These are phyloP conservation scores for Drosophila neocordata DNA, from an alignment of 1,140 invertebrate species.

Conservation along the genomic window DNA sequence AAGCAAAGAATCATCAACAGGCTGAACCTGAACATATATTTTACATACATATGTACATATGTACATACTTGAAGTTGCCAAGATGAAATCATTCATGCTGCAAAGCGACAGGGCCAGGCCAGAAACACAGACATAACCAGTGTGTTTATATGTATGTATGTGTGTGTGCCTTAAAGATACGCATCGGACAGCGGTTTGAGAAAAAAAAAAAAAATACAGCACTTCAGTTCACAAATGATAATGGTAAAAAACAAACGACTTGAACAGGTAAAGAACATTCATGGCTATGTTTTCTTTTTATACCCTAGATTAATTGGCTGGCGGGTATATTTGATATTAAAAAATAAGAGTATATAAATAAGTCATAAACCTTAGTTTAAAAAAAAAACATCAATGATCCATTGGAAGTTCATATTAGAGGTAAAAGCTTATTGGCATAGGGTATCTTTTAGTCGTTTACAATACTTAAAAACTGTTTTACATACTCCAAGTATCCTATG, in stretches of 20 bases:
- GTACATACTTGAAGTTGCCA: slow-evolving; percentile 46
- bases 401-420: no score
- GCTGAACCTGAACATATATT: slow-evolving; percentile 25
- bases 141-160: slow-evolving; percentile 16
- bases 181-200: slow-evolving; percentile 40
- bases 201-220: slow-evolving; percentile 5
- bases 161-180: slow-evolving; percentile 54
- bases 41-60: neutral
- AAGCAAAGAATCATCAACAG: slow-evolving; percentile 3
- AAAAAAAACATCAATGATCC: no score
- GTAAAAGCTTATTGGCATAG: neutral
- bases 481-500: neutral
- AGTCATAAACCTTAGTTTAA: no score
- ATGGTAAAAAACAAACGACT: slow-evolving; percentile 57
- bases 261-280: slow-evolving; percentile 69
- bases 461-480: neutral
- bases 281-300: slow-evolving; percentile 42
- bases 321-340: slow-evolving; percentile 3
- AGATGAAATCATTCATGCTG: slow-evolving; percentile 67
- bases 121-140: slow-evolving; percentile 5
- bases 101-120: slow-evolving; percentile 22
- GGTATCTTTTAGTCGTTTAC: neutral
- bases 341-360: no score
- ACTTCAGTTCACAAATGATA: slow-evolving; percentile 66
- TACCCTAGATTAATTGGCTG: slow-evolving; percentile 20